Percentiles rank a stretch among this genome's conserved stretches.
These are phyloP conservation scores for Drosophila monieri DNA, from an alignment of 2,888 invertebrate species.

Conservation along the genomic window DNA sequence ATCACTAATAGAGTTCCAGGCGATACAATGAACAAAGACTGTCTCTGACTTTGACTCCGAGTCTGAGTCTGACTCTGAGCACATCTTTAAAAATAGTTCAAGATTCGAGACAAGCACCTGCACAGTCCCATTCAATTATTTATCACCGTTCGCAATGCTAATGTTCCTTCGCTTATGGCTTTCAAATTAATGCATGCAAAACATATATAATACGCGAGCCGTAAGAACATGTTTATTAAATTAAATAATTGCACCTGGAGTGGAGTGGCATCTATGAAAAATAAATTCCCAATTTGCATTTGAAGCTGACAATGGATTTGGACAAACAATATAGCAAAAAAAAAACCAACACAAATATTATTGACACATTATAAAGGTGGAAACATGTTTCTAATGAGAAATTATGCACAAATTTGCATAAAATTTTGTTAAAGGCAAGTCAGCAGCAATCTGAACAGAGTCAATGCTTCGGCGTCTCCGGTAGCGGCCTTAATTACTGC, in stretches of 20 bases:
- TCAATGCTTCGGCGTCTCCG: conserved; percentile 49
- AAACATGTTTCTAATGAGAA: conserved; percentile 78
- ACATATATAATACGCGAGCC: conserved; percentile 43
- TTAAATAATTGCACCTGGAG: conserved; percentile 54
- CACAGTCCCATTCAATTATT: conserved; percentile 37
- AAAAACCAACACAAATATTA: conserved; percentile 45
- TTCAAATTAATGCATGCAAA: conserved; percentile 55
- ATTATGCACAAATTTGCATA: conserved; percentile 71
- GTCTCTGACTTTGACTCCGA: conserved; percentile 5
- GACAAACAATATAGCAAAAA: conserved; percentile 31
- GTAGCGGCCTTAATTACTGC: conserved; percentile 76
- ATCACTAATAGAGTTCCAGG: conserved; percentile 60
- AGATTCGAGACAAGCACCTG: conserved; percentile 55
- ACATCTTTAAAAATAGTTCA: conserved; percentile 80
- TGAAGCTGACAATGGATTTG: conserved; percentile 44
- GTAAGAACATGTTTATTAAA: conserved; percentile 69
- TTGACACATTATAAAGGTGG: conserved; percentile 73
- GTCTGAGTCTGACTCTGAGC: conserved; percentile 46
- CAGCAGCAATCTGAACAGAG: conserved; percentile 41
- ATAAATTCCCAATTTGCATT: conserved; percentile 64
- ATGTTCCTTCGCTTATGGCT: conserved; percentile 29
- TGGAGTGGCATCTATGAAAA: conserved; percentile 26
- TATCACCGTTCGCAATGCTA: conserved; percentile 46
- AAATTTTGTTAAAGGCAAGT: conserved; percentile 41
- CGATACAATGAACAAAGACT: not conserved